Base-by-base conservation (phyloP, 2,797 vertebrate species). In the Iguana delicatissima region DNA sequence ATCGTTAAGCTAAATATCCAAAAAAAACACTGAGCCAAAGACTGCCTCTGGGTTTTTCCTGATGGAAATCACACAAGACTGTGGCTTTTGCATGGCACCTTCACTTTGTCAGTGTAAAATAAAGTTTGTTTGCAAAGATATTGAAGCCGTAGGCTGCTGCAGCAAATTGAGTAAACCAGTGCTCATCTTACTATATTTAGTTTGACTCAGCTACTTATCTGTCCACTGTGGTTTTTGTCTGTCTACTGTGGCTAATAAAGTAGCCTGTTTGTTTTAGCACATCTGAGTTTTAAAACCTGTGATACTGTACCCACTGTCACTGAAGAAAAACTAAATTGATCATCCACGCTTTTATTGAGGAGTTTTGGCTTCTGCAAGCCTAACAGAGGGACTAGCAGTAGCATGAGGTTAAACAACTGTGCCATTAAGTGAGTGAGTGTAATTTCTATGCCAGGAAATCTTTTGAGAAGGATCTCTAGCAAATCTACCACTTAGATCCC, bases 401-500 rank as follows among this genome's bases (percentile, higher is more conserved):
- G 62, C 18, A 80, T 91, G 88, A 90, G 59, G 29, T 93, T 93
- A 94, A 92, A 80, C 50, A 90, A 89, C 69, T 93, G 64, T 87
- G 79, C 80, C 29, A 72, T 5, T 69, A 76, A 76, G 16, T 3
- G 18, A 72, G 12, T 18, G 38, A 93, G 76, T 88, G 57, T 26
- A 91, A 91, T 92, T 87, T 93, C 38, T 81, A 0, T 35, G 67
- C 83, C 85, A 89, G 35, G 76, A 91, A 87, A 16, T 90, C 84
- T 64, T 92, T 64, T 90, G 81, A 72, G 91, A 91, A 92, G 26
- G 14, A 81, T 29, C 50, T 89, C 55, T 76, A 87, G 26, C 12
- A 2, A 79, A 93, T 91, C 6, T 62, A 74, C 57, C 89, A 92
- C 87, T 50, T 87, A 2, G 81, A 59, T 90, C 22, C 79, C 67